Evolutionary conservation across 2,888 invertebrate species (phyloP).

Genomic region (Acronicta psi): DNA sequence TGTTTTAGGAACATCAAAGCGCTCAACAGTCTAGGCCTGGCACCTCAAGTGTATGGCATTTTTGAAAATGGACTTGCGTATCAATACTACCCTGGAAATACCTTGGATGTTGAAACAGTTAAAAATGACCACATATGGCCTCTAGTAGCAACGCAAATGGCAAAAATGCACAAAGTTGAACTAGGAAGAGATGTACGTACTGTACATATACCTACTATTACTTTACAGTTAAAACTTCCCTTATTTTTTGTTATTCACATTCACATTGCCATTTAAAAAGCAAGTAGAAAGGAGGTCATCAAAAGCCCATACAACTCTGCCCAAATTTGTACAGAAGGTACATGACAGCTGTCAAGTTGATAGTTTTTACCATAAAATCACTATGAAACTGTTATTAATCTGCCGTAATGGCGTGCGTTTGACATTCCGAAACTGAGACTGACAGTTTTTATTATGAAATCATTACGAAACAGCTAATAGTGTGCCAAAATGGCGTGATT

Average conservation of each 20-base stretch:
- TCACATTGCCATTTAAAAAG: too few species aligned
- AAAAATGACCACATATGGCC: conserved; percentile 91
- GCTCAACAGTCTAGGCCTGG: conserved; percentile 92
- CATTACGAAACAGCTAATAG: too few species aligned
- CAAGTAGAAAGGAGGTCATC: too few species aligned
- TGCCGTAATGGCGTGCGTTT: too few species aligned
- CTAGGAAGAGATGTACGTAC: conserved; percentile 77
- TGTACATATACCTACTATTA: conserved; percentile 50
- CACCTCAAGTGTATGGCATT: conserved; percentile 95
- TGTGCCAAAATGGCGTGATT: too few species aligned
- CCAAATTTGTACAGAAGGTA: too few species aligned
- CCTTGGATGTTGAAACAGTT: conserved; percentile 91
- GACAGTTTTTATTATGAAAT: too few species aligned
- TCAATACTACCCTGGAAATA: conserved; percentile 95
- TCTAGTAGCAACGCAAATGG: conserved; percentile 95
- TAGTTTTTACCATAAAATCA: too few species aligned
- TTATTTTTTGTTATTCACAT: conserved; percentile 2
- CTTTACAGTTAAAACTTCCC: conserved; percentile 1
- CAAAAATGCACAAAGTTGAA: conserved; percentile 92
- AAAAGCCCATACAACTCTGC: not conserved
- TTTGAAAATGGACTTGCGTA: conserved; percentile 98
- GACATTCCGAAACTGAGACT: too few species aligned
- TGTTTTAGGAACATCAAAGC: conserved; percentile 79
- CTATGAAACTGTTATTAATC: too few species aligned
- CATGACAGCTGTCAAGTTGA: too few species aligned